A percentile compares a stretch with the other conserved stretches of the same genome.
Evolutionary conservation across 2,113 vertebrate genomes (phyloP).

Genomic region (Leiothrix lutea): DNA sequence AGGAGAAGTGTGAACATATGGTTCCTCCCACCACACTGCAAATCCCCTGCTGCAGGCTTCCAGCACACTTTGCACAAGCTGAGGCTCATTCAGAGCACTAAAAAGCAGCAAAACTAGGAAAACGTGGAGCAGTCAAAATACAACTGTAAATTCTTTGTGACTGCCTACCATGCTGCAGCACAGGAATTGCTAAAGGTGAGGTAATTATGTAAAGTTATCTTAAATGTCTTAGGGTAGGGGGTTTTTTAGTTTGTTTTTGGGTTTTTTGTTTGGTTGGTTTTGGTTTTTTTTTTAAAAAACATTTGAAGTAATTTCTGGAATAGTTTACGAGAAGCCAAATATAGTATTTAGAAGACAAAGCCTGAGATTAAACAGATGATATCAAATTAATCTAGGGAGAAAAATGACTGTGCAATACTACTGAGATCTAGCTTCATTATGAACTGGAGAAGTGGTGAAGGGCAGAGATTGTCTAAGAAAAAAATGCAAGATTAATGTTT

Average conservation of each 20-base stretch:
- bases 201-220: not conserved
- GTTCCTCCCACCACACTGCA: not conserved
- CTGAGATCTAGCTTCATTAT: not conserved
- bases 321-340: not conserved
- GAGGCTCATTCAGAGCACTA: not conserved
- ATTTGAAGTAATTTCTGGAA: not conserved
- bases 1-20: not conserved
- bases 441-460: not conserved
- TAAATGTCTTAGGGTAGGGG: not conserved
- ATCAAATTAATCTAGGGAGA: not conserved
- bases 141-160: not conserved
- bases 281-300: not conserved
- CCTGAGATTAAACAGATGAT: not conserved
- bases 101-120: not conserved
- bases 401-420: not conserved
- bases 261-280: not conserved
- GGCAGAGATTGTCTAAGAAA: not conserved
- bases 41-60: not conserved
- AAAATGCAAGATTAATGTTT: conserved; percentile 35
- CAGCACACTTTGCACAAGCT: not conserved
- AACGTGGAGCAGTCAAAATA: not conserved
- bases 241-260: not conserved
- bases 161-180: not conserved
- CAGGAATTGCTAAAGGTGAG: not conserved
- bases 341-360: not conserved